Base-by-base conservation (phyloP, 1,140 invertebrate species). In the Diabrotica virgifera region DNA sequence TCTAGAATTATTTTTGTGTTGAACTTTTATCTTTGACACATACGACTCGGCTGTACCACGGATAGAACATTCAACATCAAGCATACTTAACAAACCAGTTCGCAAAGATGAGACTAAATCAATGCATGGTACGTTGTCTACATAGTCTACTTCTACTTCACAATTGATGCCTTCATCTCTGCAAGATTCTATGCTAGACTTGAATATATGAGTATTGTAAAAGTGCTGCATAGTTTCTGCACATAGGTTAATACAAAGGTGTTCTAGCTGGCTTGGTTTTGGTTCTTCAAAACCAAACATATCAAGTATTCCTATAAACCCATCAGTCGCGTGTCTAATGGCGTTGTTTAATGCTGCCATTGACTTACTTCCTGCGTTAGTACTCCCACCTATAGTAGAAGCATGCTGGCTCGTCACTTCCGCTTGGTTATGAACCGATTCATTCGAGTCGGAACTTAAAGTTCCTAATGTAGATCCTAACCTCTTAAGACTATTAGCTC, bases 211-310 rank as follows among this genome's bases (percentile, higher is more conserved):
- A 38, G 94, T 97, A 77, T 96, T 97, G 82, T 97, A 97, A 78
- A 97, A 97, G 79, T 97, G 94, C 76, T 97, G 95, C 92, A 97
- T 96, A 12, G 95, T 96, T 82, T 98, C 95, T 0, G 95, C 94
- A 79, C 94, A 97, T 52, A 97, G 80, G 80, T 97, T 97, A 70
- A 96, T 95, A 80, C 95, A 97, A 12, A 97, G 81, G 77, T 97
- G 95, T 77, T 97, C 95, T 69, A 97, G 82, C 72, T 94, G 92
- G 72, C 91, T 91, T 0, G 92, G 92, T 75, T 92, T 90, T 24
- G 91, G 90, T 78, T 95, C 93, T 83, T 97, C 94, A 79, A 96
- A 97, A 0, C 94, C 94, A 80, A 96, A 97, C 94, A 97, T 96
- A 76, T 96, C 94, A 55, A 97, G 81, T 72, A 96, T 96, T 10